A percentile compares a stretch with the other conserved stretches of the same genome.
phyloP scores from a whole-genome alignment of 2,888 invertebrate genomes.

The Carterocephalus palaemon region DNA sequence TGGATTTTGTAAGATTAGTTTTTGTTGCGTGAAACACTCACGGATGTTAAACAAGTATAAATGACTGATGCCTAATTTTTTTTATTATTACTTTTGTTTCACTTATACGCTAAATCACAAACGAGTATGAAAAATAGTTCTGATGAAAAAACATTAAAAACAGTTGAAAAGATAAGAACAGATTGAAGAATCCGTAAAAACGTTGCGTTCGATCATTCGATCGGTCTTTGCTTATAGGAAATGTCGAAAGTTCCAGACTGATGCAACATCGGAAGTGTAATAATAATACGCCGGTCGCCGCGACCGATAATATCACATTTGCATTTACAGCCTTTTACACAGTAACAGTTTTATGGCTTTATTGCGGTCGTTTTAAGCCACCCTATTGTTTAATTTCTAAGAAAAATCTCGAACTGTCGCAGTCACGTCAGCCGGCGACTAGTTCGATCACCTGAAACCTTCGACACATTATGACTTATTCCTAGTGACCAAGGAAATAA shows the following conservation, averaged over 20 bases:
- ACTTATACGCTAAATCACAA: not conserved
- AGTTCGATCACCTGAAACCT: not conserved
- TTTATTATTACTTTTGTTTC: slow-evolving; percentile 10
- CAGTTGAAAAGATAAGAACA: not conserved
- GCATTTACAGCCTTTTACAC: slow-evolving; percentile 3
- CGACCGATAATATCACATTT: slow-evolving; percentile 5
- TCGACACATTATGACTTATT: not conserved
- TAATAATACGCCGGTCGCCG: slow-evolving; percentile 14
- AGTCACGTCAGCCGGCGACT: slow-evolving; percentile 9
- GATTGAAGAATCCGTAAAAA: not conserved
- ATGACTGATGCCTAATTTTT: slow-evolving; percentile 1
- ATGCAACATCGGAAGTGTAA: slow-evolving; percentile 39
- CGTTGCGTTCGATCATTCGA: not conserved
- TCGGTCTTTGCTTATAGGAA: not conserved
- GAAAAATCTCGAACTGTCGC: slow-evolving; percentile 16
- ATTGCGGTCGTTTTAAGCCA: slow-evolving; percentile 2
- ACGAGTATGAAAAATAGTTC: not conserved
- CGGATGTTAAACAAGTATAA: slow-evolving; percentile 1
- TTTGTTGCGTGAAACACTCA: not conserved
- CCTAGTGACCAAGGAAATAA: too few relatives aligned
- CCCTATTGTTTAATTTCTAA: slow-evolving; percentile 14
- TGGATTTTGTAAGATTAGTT: slow-evolving; percentile 1
- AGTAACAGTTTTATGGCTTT: slow-evolving; percentile 7
- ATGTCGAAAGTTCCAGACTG: slow-evolving; percentile 37
- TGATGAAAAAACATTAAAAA: not conserved